Evolutionary conservation across 53 echinoderm and acorn worm species (phyloP), one percentile per base, ranked within the genome.

Genomic region (Henricia sp.): DNA sequence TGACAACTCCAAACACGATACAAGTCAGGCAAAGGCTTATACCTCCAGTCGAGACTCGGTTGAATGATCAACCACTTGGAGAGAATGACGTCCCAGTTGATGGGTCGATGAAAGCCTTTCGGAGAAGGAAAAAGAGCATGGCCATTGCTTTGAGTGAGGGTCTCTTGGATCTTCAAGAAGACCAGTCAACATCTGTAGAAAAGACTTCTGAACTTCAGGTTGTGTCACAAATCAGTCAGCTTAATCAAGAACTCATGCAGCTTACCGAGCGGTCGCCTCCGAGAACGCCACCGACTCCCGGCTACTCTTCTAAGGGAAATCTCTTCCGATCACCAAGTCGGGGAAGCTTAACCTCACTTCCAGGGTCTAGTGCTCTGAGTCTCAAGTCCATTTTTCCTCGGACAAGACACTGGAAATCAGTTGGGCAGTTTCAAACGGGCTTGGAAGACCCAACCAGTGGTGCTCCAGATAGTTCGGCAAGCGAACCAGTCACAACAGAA

Each of bases 101-200:
- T 6, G 52, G 74, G 39, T 51, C 72, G 12, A 35, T 69, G 57
- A 38, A 46, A 2, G 86, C 73, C 27, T 83, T 71, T 12, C 46
- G 84, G 1, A 74, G 88, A 42, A 84, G 97, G 34, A 92, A 92
- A 66, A 88, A 85, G 76, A 97, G 97, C 65, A 84, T 97, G 83
- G 83, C 91, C 21, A 82, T 94, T n/a, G 97, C 97, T 33, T 37
- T 94, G 51, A 85, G 90, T 39, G 97, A 94, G 71, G 97, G 97
- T 25, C 86, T 85, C 24, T 82, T 97, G n/a, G 92, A 94, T 35
- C 92, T 97, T 16, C 69, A 37, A 62, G 90, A 85, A 17, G 92
- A 93, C 50, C 70, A 83, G 16, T 50, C 77, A 14, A 65, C 74
- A 57, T 68, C 97, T 0, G 73, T 86, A 21, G 84, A 93, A 37